A percentile compares a stretch with the other conserved stretches of the same genome.
Evolutionary conservation across 2,888 invertebrate genomes (phyloP).

Genomic region (Ecdyonurus torrentis): DNA sequence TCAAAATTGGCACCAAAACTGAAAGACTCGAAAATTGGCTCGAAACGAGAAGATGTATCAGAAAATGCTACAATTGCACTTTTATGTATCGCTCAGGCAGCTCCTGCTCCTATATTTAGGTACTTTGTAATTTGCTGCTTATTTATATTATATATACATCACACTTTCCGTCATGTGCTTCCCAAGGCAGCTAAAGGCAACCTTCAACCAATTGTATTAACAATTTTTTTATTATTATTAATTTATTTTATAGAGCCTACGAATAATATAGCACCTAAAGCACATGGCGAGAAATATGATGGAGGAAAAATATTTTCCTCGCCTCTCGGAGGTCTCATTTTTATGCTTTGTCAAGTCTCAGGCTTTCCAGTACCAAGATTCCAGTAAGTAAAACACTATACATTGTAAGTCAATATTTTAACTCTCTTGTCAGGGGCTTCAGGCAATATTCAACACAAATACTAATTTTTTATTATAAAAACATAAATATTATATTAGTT

Average conservation of each 20-base stretch:
- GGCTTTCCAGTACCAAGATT: constrained; percentile 25
- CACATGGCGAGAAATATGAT: constrained; percentile 31
- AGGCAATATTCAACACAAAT: no score
- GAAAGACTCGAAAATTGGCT: constrained; percentile 10
- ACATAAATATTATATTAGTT: no score
- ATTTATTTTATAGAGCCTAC: constrained; percentile 50
- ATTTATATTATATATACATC: no score
- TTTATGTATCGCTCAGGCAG: constrained; percentile 14
- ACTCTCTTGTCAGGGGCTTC: no score
- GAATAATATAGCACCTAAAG: constrained; percentile 44
- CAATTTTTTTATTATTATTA: no score
- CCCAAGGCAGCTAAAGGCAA: no score
- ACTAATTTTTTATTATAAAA: no score
- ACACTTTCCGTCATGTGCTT: no score
- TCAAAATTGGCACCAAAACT: constrained; percentile 11
- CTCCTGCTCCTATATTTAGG: constrained; percentile 17
- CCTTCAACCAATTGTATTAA: no score
- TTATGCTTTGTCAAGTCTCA: constrained; percentile 30
- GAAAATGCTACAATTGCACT: constrained; percentile 9
- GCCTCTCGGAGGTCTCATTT: constrained; percentile 22
- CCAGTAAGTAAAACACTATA: no score
- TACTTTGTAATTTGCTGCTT: no score
- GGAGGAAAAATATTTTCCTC: constrained; percentile 28
- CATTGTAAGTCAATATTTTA: no score
- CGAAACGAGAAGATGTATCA: constrained; percentile 10